phyloP scores from a whole-genome alignment of 2,797 vertebrate species.

The Scomberomorus guttatus region DNA sequence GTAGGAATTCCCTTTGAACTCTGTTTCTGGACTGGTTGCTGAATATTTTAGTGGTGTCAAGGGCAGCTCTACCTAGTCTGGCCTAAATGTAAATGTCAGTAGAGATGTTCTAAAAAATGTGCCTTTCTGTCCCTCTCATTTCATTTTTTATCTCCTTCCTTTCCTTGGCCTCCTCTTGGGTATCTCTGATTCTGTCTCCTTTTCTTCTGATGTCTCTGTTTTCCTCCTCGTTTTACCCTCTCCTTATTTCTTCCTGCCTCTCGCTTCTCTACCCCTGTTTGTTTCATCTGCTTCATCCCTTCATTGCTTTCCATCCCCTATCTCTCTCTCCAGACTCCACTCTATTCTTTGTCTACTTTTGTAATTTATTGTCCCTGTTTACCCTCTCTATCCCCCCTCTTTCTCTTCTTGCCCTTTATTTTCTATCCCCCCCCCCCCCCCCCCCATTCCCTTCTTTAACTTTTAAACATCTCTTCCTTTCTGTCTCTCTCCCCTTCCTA shows the following conservation, averaged over 20 bases:
- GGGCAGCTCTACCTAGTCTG: constrained; percentile 54
- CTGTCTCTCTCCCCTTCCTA: constrained; percentile 21
- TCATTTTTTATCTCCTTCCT: constrained; percentile 34
- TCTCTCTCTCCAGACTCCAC: not conserved
- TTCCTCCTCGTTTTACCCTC: not conserved
- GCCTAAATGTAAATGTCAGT: constrained; percentile 78
- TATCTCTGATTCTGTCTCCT: constrained; percentile 12
- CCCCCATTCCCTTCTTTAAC: constrained; percentile 13
- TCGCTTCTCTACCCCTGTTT: not conserved
- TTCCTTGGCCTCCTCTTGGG: constrained; percentile 1
- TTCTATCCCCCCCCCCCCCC: constrained; percentile 10
- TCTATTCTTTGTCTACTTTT: not conserved
- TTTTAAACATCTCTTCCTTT: constrained; percentile 22
- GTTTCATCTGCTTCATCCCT: not conserved
- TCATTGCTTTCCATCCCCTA: not conserved
- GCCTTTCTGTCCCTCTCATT: constrained; percentile 31
- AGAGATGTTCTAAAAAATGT: constrained; percentile 65
- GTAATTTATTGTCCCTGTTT: not conserved
- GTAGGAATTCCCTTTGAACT: constrained; percentile 69
- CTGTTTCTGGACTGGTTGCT: constrained; percentile 46
- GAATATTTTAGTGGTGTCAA: constrained; percentile 63
- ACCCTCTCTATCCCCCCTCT: not conserved
- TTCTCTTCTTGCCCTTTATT: not conserved
- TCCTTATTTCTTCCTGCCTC: not conserved
- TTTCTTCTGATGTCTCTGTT: not conserved